Conservation (phyloP, 2,113 vertebrate genomes). For the Australoheros scitulus region DNA sequence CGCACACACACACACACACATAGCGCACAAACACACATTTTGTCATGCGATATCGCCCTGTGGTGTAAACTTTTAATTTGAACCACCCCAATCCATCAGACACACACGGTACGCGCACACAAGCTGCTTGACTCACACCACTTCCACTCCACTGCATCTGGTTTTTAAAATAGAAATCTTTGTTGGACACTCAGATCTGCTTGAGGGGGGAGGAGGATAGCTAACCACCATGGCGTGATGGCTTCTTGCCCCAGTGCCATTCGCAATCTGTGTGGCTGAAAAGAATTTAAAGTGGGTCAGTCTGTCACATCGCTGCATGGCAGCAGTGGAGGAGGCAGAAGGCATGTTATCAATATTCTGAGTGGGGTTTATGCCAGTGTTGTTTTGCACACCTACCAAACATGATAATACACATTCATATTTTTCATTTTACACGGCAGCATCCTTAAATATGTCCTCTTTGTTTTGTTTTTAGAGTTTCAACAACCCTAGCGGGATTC, state of each 20-base stretch:
- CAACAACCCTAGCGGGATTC: not conserved
- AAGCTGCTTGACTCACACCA: constrained; percentile 14
- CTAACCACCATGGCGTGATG: constrained; percentile 47
- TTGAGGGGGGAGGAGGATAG: constrained; percentile 25
- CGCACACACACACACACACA: not conserved
- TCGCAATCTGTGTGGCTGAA: constrained; percentile 39
- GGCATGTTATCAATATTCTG: not conserved
- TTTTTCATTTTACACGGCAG: not conserved
- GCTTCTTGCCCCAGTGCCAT: constrained; percentile 62
- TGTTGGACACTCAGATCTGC: constrained; percentile 49
- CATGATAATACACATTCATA: not conserved
- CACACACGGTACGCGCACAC: constrained; percentile 8
- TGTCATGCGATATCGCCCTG: constrained; percentile 25
- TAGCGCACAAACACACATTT: not conserved
- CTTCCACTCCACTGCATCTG: constrained; percentile 54
- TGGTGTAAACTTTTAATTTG: constrained; percentile 64
- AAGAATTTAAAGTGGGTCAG: constrained; percentile 64
- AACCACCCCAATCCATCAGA: constrained; percentile 41
- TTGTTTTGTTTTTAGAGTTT: not conserved
- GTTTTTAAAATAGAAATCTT: constrained; percentile 50
- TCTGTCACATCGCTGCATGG: constrained; percentile 44
- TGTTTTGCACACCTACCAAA: not conserved
- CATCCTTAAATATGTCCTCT: not conserved
- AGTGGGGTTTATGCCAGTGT: accelerated
- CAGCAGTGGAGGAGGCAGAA: not conserved